phyloP scores from a whole-genome alignment of 1,140 invertebrate genomes.

The Platorchestia sp. region DNA sequence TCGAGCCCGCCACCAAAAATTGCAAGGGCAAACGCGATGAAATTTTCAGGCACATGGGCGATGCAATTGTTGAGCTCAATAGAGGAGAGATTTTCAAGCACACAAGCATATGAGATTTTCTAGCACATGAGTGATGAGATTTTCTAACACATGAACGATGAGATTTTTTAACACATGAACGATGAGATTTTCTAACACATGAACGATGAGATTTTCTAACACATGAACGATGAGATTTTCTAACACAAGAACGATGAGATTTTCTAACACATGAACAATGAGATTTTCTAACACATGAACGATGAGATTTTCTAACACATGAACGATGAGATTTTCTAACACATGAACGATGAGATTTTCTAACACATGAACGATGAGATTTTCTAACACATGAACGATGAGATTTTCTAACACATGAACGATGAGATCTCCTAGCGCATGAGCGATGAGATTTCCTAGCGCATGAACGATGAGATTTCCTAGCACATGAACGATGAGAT shows the following conservation, averaged over 20 bases:
- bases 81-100: background rate
- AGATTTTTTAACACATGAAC: background rate
- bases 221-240: background rate
- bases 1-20: background rate
- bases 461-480: too few species aligned
- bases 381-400: too few species aligned
- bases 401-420: too few species aligned
- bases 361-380: too few species aligned
- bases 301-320: background rate
- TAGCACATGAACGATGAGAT: too few species aligned
- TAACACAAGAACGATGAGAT: background rate
- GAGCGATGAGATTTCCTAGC: too few species aligned
- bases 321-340: background rate
- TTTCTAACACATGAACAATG: background rate
- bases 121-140: background rate
- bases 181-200: background rate
- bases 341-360: background rate
- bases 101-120: background rate
- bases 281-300: background rate
- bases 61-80: background rate
- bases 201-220: background rate
- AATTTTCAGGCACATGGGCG: background rate
- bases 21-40: background rate
- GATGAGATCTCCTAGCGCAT: too few species aligned
- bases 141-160: background rate